These are phyloP conservation scores for Stegostoma tigrinum DNA, from an alignment of 2,113 vertebrate species.

Conservation along the genomic window DNA sequence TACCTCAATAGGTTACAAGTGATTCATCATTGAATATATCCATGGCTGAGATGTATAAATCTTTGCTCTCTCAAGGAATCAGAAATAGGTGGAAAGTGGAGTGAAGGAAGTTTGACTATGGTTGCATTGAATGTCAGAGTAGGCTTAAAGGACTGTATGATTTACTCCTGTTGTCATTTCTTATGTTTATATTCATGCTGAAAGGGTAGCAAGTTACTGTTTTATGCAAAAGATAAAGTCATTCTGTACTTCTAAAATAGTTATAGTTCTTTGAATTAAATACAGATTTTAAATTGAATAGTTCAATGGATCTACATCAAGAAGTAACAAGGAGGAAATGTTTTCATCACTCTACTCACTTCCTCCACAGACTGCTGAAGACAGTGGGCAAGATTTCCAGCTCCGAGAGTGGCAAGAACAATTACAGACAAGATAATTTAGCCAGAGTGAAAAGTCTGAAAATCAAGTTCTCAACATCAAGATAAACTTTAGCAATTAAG, in stretches of 20 bases:
- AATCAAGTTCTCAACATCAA: no score
- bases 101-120: background rate
- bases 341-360: background rate
- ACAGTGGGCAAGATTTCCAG: no score
- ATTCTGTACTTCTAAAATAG: background rate
- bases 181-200: background rate
- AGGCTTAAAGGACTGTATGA: background rate
- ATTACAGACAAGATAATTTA: no score
- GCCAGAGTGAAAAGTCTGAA: no score
- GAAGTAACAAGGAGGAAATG: background rate
- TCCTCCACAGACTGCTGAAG: background rate
- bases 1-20: background rate
- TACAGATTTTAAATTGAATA: background rate
- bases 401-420: no score
- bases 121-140: background rate
- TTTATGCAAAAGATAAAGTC: background rate
- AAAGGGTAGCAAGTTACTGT: background rate
- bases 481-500: no score
- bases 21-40: background rate
- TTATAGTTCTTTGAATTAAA: background rate
- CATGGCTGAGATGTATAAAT: background rate
- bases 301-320: background rate
- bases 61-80: background rate
- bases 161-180: background rate
- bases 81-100: background rate